phyloP scores from a whole-genome alignment of 23 tunicate genomes.

The Trididemnum miniatum region DNA sequence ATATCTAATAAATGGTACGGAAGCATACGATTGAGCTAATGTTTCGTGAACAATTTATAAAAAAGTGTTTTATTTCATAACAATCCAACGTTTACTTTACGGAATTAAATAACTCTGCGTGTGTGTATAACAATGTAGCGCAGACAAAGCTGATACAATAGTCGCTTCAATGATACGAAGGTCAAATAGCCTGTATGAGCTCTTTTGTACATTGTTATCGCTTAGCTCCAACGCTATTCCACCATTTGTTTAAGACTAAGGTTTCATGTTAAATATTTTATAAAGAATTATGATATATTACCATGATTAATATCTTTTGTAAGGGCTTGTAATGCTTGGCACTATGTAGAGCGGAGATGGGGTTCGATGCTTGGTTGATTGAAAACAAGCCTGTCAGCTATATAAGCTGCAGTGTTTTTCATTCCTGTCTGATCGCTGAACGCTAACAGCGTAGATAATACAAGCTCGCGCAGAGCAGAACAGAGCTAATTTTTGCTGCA shows the following conservation, averaged over 20 bases:
- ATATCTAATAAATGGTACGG: neutral
- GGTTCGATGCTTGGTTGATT: too few species aligned
- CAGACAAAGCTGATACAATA: slow-evolving; percentile 10
- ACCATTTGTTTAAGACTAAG: neutral
- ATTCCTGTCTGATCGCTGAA: too few species aligned
- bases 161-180: slow-evolving; percentile 11
- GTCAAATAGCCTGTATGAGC: slow-evolving; percentile 16
- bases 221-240: neutral
- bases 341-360: too few species aligned
- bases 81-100: neutral
- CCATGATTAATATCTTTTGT: too few species aligned
- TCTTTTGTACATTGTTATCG: neutral
- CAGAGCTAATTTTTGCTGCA: too few species aligned
- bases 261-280: neutral
- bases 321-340: too few species aligned
- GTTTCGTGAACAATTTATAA: neutral
- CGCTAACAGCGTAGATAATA: too few species aligned
- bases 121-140: neutral
- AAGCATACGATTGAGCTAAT: neutral
- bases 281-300: neutral
- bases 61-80: slow-evolving; percentile 19
- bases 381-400: too few species aligned
- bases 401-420: too few species aligned
- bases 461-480: too few species aligned
- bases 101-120: neutral